A percentile compares a stretch with the other conserved stretches of the same genome.
phyloP scores from a whole-genome alignment of 1,140 invertebrate genomes.

The Cotesia typhae region DNA sequence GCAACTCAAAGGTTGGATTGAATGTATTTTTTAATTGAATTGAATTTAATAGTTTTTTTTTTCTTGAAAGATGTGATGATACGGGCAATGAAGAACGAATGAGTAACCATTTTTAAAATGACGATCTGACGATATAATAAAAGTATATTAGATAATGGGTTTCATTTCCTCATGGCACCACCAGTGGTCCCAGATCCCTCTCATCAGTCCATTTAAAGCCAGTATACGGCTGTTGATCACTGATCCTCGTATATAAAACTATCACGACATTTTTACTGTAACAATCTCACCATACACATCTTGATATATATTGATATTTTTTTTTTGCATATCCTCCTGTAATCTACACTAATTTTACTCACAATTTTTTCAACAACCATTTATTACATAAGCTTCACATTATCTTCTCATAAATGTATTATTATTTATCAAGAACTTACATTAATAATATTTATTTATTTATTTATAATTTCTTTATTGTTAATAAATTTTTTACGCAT shows the following conservation, averaged over 20 bases:
- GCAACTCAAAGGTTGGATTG: no score
- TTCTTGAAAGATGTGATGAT: slow-evolving; percentile 11
- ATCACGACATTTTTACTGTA: background rate
- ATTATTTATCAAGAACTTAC: slow-evolving; percentile 21
- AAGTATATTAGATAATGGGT: slow-evolving; percentile 56
- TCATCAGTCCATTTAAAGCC: slow-evolving; percentile 38
- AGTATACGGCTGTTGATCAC: slow-evolving; percentile 1
- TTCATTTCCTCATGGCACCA: slow-evolving; percentile 49
- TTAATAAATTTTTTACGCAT: background rate
- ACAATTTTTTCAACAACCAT: slow-evolving; percentile 41
- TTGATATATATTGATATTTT: background rate
- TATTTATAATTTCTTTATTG: background rate
- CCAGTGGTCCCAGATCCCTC: slow-evolving; percentile 14
- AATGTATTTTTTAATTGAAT: no score
- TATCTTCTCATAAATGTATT: slow-evolving; percentile 20
- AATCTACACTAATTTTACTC: slow-evolving; percentile 5
- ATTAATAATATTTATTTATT: slow-evolving; percentile 8
- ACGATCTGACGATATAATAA: slow-evolving; percentile 46
- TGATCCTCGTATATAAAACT: background rate
- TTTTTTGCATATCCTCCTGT: background rate
- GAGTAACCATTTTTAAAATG: slow-evolving; percentile 46
- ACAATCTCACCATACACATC: background rate
- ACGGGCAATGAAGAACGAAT: slow-evolving; percentile 28
- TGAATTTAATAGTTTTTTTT: no score
- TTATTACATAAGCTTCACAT: slow-evolving; percentile 39